A percentile compares a stretch with the other conserved stretches of the same genome.
These are phyloP conservation scores for Drosophila gaucha DNA, from an alignment of 2,888 invertebrate species.

Conservation along the genomic window DNA sequence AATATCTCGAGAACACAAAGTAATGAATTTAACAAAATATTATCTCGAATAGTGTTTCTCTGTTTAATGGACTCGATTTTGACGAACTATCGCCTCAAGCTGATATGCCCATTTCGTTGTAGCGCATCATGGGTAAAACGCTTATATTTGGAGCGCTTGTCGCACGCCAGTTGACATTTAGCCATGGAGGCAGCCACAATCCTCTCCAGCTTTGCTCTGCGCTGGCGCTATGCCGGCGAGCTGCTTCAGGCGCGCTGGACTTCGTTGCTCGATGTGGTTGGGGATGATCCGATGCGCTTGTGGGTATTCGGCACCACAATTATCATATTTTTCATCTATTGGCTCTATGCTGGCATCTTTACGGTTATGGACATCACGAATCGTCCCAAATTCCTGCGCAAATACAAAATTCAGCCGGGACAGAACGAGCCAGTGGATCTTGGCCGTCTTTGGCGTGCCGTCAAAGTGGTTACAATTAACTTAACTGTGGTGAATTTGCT, in stretches of 20 bases:
- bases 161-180: conserved; percentile 19
- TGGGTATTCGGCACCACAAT: conserved; percentile 87
- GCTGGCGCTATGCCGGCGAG: conserved; percentile 88
- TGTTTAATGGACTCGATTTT: too few species aligned
- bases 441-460: conserved; percentile 86
- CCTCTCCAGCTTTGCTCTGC: conserved; percentile 69
- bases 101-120: background rate
- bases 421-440: conserved; percentile 90
- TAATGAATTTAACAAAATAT: too few species aligned
- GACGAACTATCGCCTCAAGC: background rate
- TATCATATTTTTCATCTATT: conserved; percentile 88
- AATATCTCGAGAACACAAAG: too few species aligned
- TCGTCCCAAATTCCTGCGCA: conserved; percentile 88
- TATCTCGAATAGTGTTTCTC: too few species aligned
- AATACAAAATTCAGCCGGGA: conserved; percentile 92
- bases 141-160: background rate
- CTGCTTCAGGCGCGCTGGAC: conserved; percentile 92
- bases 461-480: conserved; percentile 89
- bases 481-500: conserved; percentile 89
- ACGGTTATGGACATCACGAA: conserved; percentile 90
- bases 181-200: conserved; percentile 32
- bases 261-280: conserved; percentile 87
- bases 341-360: conserved; percentile 90
- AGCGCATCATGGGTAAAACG: conserved; percentile 10
- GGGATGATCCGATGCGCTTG: conserved; percentile 87